Base-by-base conservation (phyloP, 2,797 vertebrate species). In the Threskiornis aethiopicus region DNA sequence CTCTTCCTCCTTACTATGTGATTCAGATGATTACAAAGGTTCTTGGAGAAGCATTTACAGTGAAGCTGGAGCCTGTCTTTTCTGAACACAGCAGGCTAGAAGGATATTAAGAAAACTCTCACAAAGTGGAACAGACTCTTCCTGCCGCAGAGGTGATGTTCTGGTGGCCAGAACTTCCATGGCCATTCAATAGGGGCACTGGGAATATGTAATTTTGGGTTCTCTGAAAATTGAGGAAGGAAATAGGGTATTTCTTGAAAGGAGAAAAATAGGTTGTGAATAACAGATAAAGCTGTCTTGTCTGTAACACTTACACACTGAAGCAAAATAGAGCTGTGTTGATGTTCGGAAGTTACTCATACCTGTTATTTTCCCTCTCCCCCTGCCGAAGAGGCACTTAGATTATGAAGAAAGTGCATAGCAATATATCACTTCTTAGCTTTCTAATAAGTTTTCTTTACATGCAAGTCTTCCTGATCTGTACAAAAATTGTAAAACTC, bases 161-260 rank as follows among this genome's bases (percentile, higher is more conserved):
- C 18, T 73, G 33, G 5, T 33, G 33, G 25, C 16, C 28, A 58
- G 16, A 39, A 58, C 14, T 20, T 59, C 26, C 0, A 6, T 13
- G 22, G 6, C 4, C 1, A 1, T 4, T 41, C 11, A 22, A 20
- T 4, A 11, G 24, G 11, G 18, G 15, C 7, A 57, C 1, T 2
- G 47, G 37, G 16, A 22, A 1, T 31, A 11, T 21, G 13, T 29
- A 11, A 28, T 7, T 46, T 58, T 35, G 16, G 28, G 15, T 3
- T 15, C 11, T 67, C 5, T 57, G 37, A 57, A 82, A 24, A 70
- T 0, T 6, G 14, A 26, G 29, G 33, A 8, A 39, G 7, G 18
- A 31, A 44, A 44, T 33, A 13, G 11, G 4, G 3, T 42, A 2
- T 33, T 11, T 26, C 7, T 62, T 24, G 7, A 35, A 47, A 13